Base-by-base conservation (phyloP, 2,797 vertebrate species). In the Danio kyathit region DNA sequence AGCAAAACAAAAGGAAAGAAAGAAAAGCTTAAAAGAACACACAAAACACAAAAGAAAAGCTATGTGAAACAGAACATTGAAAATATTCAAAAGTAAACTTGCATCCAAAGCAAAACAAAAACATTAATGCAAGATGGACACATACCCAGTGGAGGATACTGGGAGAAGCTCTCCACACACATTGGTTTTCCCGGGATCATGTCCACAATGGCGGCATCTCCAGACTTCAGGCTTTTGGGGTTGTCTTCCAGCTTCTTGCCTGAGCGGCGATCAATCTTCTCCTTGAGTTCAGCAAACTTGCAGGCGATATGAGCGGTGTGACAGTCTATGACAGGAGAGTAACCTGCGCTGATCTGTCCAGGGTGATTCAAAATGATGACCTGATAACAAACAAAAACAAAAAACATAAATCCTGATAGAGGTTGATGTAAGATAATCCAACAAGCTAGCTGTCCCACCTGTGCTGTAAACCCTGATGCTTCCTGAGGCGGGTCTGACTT, bases 331-430 rank as follows among this genome's bases (percentile, higher is more conserved):
- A 96, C 96, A 0, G 96, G 96, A 0, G 95, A 95, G 85, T 96
- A 96, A 43, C 96, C 96, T 0, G 95, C 95, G 0, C 94, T 95
- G 92, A 96, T 96, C 90, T 96, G 95, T 38, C 96, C 96, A 0
- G 96, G 96, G 86, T 96, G 95, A 91, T 96, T 96, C 89, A 96
- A 89, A 87, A 96, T 96, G 89, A 96, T 96, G 86, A 96, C 95
- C 96, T 96, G 21, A 46, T 69, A 46, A 11, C 7, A 43, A 4
- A 48, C 2, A 54, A 14, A 59, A 14, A 19, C 4, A 51, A 9
- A 56, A 13, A 57, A 60, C 3, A 69, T 3, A 78, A 40, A 56
- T 64, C 29, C 6, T 63, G 6, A 52, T 11, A 57, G 41, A 13
- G 8, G 41, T 43, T 4, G 13, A 48, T 16, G 38, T 14, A 16